A percentile compares a stretch with the other conserved stretches of the same genome.
Conservation (phyloP, 2,888 invertebrate genomes). For the Zygogramma bicolorata region DNA sequence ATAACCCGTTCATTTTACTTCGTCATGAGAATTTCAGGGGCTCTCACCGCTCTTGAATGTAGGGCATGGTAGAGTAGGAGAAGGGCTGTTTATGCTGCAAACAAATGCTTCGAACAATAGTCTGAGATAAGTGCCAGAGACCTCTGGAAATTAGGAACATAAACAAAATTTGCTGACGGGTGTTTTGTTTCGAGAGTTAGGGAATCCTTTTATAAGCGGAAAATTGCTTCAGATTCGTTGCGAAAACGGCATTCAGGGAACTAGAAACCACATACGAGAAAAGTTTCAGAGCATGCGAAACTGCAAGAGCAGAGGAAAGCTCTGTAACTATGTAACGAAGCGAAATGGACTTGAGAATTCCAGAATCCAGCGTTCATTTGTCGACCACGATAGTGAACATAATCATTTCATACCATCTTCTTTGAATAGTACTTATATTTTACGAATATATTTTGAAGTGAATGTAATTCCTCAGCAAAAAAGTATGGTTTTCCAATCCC, state of each 20-base stretch:
- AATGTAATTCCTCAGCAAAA: too few species aligned
- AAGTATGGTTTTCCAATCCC: too few species aligned
- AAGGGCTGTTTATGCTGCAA: neutral
- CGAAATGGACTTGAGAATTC: neutral
- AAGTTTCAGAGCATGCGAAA: neutral
- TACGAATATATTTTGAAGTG: too few species aligned
- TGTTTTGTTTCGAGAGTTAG: slow-evolving; percentile 1
- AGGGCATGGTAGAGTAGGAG: neutral
- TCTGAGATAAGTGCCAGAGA: neutral
- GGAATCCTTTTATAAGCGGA: neutral
- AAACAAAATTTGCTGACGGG: neutral
- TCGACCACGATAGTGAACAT: too few species aligned
- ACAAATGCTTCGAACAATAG: neutral
- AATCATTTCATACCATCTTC: too few species aligned
- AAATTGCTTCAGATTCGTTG: neutral
- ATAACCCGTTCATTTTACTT: slow-evolving; percentile 2
- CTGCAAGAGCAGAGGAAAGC: neutral
- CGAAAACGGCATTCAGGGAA: neutral
- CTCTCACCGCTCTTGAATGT: neutral
- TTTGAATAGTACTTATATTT: too few species aligned
- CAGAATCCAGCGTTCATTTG: neutral
- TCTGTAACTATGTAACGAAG: neutral
- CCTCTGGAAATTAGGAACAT: neutral
- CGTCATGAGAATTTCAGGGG: slow-evolving; percentile 17
- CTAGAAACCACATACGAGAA: neutral